Conservation (phyloP, 2,113 vertebrate species). For the Taxidea taxus region DNA sequence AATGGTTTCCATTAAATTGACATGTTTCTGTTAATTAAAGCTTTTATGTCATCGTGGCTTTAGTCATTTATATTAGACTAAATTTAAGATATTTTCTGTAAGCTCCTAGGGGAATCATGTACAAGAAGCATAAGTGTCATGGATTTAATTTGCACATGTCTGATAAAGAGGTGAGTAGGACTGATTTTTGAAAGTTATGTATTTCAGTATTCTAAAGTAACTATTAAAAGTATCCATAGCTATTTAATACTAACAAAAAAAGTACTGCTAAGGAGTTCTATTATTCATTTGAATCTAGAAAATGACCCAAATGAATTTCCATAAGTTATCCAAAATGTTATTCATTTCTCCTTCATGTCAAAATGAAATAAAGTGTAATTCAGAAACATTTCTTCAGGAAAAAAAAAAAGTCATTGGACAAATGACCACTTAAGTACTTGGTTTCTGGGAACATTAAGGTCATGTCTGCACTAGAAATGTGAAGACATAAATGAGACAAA, state of each 20-base stretch:
- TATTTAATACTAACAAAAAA: background rate
- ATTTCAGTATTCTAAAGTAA: slow-evolving; percentile 1
- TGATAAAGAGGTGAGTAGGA: background rate
- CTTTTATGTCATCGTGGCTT: background rate
- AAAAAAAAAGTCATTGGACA: slow-evolving; percentile 36
- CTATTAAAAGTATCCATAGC: background rate
- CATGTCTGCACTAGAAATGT: slow-evolving; percentile 50
- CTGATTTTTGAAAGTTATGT: background rate
- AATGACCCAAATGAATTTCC: slow-evolving; percentile 39
- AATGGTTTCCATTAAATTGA: background rate
- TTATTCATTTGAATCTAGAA: background rate
- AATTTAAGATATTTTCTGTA: background rate
- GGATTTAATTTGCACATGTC: background rate
- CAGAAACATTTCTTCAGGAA: background rate
- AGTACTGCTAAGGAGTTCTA: background rate
- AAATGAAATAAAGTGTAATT: slow-evolving; percentile 56
- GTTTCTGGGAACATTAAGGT: slow-evolving; percentile 61
- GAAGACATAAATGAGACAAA: slow-evolving; percentile 65
- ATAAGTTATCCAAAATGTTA: slow-evolving; percentile 46
- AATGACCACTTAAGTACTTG: slow-evolving; percentile 57
- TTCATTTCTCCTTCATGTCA: slow-evolving; percentile 48
- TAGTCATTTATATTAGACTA: background rate
- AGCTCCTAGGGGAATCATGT: background rate
- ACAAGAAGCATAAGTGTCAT: background rate
- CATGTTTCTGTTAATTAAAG: background rate